A percentile compares a stretch with the other conserved stretches of the same genome.
Conservation (phyloP, 2,113 vertebrate genomes). For the Corythoichthys intestinalis region DNA sequence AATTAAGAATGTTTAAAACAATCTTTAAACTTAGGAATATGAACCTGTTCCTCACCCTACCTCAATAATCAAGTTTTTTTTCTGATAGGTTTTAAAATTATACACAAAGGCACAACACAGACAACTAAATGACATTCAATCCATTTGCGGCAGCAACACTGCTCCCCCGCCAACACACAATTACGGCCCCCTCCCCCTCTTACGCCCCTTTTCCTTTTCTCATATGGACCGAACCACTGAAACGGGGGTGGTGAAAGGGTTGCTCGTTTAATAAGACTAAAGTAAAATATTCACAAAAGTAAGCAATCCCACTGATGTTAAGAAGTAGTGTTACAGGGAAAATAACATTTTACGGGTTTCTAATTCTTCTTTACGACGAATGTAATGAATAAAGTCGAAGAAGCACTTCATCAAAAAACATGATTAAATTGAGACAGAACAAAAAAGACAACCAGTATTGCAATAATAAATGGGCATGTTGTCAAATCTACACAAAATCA, state of each 20-base stretch:
- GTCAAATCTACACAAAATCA: neutral
- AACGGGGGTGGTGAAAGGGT: constrained; percentile 30
- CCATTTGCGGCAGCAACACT: constrained; percentile 34
- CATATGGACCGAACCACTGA: constrained; percentile 53
- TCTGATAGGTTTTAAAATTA: neutral
- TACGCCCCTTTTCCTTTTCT: constrained; percentile 11
- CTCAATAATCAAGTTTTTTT: no score
- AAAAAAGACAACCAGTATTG: neutral
- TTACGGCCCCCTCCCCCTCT: neutral
- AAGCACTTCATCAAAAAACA: constrained; percentile 4
- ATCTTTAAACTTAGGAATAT: no score
- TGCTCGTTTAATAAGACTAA: constrained; percentile 6
- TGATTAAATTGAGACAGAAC: neutral
- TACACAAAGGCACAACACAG: constrained; percentile 13
- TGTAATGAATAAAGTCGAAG: neutral
- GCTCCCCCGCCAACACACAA: constrained; percentile 2
- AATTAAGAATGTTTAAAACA: no score
- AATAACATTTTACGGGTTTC: neutral
- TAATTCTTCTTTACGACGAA: neutral
- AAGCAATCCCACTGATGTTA: neutral
- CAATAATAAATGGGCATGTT: neutral
- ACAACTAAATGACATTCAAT: constrained; percentile 36
- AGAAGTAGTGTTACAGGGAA: neutral
- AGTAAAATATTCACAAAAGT: neutral
- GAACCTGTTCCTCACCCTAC: no score